Conservation (phyloP, 2,113 vertebrate species). For the Gulo gulo region DNA sequence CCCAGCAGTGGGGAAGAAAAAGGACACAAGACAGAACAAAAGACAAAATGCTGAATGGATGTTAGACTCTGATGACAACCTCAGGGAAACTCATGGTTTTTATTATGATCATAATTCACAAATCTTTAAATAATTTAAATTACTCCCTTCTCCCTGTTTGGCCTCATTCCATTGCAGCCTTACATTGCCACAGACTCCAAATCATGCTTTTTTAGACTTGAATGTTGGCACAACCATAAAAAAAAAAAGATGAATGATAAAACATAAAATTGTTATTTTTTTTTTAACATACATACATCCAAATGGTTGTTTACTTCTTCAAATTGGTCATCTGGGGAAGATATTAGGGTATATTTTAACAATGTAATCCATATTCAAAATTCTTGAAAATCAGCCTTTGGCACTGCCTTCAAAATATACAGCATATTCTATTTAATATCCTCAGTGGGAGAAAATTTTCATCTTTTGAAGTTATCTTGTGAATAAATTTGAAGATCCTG, state of each 20-base stretch:
- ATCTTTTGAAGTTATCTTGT: constrained; percentile 28
- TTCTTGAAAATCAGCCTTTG: not conserved
- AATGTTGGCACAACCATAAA: not conserved
- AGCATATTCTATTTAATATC: not conserved
- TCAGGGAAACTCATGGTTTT: not conserved
- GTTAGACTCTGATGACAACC: not conserved
- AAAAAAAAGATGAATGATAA: not conserved
- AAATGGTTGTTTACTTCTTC: constrained; percentile 24
- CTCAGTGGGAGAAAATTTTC: not conserved
- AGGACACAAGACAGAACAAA: not conserved
- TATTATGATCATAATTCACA: not conserved
- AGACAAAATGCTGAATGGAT: not conserved
- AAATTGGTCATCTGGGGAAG: not conserved
- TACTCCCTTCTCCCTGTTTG: not conserved
- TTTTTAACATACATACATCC: not conserved
- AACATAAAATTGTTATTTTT: not conserved
- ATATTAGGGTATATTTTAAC: not conserved
- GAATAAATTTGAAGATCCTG: not conserved
- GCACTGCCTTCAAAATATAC: not conserved
- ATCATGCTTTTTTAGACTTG: not conserved
- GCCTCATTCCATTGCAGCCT: not conserved
- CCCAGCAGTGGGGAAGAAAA: not conserved
- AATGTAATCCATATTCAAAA: not conserved
- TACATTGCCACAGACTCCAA: not conserved
- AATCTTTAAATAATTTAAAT: not conserved